Evolutionary conservation across 2,888 invertebrate genomes (phyloP).

Genomic region (Scaeva pyrastri): DNA sequence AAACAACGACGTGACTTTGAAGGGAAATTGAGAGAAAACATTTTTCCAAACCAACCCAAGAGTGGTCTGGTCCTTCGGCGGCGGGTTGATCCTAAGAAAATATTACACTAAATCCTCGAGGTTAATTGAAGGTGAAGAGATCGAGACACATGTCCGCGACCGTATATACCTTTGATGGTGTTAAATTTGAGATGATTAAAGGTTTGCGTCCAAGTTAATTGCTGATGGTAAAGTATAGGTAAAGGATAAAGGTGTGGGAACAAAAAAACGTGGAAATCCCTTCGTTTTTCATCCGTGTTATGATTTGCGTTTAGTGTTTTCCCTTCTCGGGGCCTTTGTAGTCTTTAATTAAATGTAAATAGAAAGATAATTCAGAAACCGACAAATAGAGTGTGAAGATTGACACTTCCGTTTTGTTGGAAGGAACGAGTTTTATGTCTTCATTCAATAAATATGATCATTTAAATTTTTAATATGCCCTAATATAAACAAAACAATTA

Average conservation of each 20-base stretch:
- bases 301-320: slow-evolving; percentile 25
- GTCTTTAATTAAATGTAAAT: slow-evolving; percentile 65
- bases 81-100: slow-evolving; percentile 63
- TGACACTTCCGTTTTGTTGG: slow-evolving; percentile 63
- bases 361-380: slow-evolving; percentile 19
- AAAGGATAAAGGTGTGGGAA: slow-evolving; percentile 6
- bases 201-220: slow-evolving; percentile 35
- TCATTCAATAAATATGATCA: too few species aligned
- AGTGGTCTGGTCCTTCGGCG: slow-evolving; percentile 62
- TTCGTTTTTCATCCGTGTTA: slow-evolving; percentile 22
- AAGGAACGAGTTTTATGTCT: neutral
- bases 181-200: neutral
- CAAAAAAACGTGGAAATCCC: slow-evolving; percentile 3
- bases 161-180: neutral
- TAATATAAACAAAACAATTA: too few species aligned
- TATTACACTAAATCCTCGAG: slow-evolving; percentile 49
- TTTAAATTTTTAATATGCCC: too few species aligned
- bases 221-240: neutral
- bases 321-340: slow-evolving; percentile 11
- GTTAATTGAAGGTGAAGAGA: slow-evolving; percentile 68
- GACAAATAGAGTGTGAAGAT: slow-evolving; percentile 55
- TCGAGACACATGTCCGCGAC: slow-evolving; percentile 51
- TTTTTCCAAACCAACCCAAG: neutral
- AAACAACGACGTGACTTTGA: slow-evolving; percentile 62
- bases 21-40: slow-evolving; percentile 17